Evolutionary conservation across 37 sponge, comb jelly and placozoan species (phyloP).

Genomic region (Spongilla lacustris): DNA sequence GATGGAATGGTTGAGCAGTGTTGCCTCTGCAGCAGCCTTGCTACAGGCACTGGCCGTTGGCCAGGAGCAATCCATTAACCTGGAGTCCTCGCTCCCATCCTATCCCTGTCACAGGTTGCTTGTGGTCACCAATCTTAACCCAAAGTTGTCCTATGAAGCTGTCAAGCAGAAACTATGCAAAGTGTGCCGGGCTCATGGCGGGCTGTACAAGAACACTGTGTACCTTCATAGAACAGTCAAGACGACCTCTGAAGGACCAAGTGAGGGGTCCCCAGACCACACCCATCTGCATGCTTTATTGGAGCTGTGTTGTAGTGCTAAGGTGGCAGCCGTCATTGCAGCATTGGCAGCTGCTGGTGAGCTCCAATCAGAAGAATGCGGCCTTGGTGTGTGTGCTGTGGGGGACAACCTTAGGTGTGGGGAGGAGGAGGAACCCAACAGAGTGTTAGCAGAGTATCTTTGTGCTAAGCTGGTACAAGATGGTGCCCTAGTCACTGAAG

Average conservation of each 20-base stretch:
- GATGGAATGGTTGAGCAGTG: constrained; percentile 43
- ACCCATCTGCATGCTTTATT: constrained; percentile 42
- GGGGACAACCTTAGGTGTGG: constrained; percentile 34
- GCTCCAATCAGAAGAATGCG: constrained; percentile 21
- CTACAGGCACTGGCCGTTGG: neutral
- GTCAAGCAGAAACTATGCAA: constrained; percentile 20
- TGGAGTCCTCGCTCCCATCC: constrained; percentile 3
- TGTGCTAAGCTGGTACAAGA: constrained; percentile 11
- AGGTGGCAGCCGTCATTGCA: constrained; percentile 17
- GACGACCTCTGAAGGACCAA: constrained; percentile 15
- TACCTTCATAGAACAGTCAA: constrained; percentile 32
- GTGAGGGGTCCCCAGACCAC: constrained; percentile 1
- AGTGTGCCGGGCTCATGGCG: constrained; percentile 57
- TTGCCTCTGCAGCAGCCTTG: constrained; percentile 1
- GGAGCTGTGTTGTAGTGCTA: constrained; percentile 35
- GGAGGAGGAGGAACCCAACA: constrained; percentile 50
- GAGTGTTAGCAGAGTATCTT: constrained; percentile 42
- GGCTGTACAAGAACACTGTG: constrained; percentile 58
- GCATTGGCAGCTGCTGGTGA: constrained; percentile 6
- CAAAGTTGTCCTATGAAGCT: constrained; percentile 25
- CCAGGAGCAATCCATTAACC: neutral
- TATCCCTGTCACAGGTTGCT: constrained; percentile 58
- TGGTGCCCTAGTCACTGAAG: neutral
- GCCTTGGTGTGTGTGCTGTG: constrained; percentile 32
- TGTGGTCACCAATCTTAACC: constrained; percentile 68